Conservation (phyloP, 2,797 vertebrate genomes). For the Lerista edwardsae region DNA sequence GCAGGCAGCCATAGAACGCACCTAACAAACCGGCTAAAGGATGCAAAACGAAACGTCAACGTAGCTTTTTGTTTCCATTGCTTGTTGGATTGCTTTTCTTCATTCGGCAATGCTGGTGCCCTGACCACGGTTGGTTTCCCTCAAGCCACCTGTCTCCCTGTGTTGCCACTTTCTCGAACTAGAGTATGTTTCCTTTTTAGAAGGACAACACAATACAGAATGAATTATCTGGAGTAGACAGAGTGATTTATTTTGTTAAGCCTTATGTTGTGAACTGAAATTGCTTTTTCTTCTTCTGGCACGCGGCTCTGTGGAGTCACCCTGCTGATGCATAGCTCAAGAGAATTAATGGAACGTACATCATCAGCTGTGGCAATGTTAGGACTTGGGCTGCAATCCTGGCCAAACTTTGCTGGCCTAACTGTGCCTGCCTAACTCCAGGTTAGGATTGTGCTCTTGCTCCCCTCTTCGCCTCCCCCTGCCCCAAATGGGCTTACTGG, state of each 20-base stretch:
- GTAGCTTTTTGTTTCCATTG: constrained; percentile 32
- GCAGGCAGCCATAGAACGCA: background rate
- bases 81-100: constrained; percentile 56
- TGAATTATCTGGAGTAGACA: constrained; percentile 66
- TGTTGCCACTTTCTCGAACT: constrained; percentile 42
- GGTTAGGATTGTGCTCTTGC: too few relatives aligned
- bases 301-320: accelerated
- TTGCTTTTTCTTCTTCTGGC: constrained; percentile 53
- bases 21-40: background rate
- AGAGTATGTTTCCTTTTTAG: constrained; percentile 41
- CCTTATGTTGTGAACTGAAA: constrained; percentile 54
- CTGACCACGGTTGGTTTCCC: constrained; percentile 50
- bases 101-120: background rate
- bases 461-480: too few relatives aligned
- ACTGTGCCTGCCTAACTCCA: too few relatives aligned
- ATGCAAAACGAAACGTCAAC: background rate
- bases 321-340: background rate
- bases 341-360: background rate
- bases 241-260: constrained; percentile 65
- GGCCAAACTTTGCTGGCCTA: too few relatives aligned
- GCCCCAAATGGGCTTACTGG: too few relatives aligned
- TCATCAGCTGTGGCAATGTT: background rate
- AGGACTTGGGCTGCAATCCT: background rate
- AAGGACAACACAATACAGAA: constrained; percentile 65
- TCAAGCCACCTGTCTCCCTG: constrained; percentile 26